Conservation (phyloP, 2,888 invertebrate genomes). For the Zygaena filipendulae region DNA sequence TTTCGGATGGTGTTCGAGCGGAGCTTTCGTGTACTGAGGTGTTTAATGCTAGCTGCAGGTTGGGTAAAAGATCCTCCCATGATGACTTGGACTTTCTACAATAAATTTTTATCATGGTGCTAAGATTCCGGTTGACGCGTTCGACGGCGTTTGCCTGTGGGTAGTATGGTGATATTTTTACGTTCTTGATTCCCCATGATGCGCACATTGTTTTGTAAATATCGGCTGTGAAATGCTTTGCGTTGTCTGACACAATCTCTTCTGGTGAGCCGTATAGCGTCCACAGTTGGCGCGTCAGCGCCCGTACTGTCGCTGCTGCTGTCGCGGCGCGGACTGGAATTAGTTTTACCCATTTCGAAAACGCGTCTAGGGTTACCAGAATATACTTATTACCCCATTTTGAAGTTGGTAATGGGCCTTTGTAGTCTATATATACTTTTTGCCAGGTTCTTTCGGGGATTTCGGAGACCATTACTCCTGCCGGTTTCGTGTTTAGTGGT, state of each 20-base stretch:
- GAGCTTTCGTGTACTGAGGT: too few relatives aligned
- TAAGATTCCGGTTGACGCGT: conserved; percentile 4
- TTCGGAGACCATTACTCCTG: too few relatives aligned
- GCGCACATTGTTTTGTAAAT: conserved; percentile 3
- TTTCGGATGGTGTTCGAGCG: too few relatives aligned
- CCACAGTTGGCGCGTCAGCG: conserved; percentile 2
- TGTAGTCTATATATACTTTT: conserved; percentile 2
- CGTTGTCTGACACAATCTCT: conserved; percentile 4
- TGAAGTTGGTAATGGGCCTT: conserved; percentile 4
- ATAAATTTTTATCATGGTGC: too few relatives aligned
- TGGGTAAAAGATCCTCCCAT: too few relatives aligned
- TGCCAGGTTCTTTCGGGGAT: too few relatives aligned
- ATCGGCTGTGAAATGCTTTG: conserved; percentile 5
- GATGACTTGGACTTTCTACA: too few relatives aligned
- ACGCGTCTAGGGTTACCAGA: conserved; percentile 3
- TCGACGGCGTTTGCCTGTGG: conserved; percentile 4
- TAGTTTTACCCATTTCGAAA: conserved; percentile 5
- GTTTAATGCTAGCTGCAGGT: too few relatives aligned
- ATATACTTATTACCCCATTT: conserved; percentile 5
- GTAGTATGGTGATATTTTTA: conserved; percentile 6
- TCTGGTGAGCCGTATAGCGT: conserved; percentile 4
- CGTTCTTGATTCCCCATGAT: conserved; percentile 1
- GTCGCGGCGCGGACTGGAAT: conserved; percentile 3
- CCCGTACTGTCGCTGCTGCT: conserved; percentile 3
- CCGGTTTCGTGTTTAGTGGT: too few relatives aligned